phyloP scores from a whole-genome alignment of 92 coral and sea anemone species.

The Siderastrea radians region DNA sequence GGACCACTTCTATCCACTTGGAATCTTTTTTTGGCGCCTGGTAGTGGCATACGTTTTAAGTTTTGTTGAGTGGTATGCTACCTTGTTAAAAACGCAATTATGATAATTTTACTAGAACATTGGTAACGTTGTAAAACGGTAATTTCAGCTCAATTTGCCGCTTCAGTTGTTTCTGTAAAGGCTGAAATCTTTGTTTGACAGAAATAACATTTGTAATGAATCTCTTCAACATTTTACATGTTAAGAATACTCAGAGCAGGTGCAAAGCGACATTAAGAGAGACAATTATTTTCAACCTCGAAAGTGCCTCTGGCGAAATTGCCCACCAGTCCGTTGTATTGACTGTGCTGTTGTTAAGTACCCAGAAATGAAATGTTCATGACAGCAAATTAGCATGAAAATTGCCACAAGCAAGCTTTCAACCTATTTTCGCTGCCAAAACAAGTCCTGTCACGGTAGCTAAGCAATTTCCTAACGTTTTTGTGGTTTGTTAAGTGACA shows the following conservation, averaged over 20 bases:
- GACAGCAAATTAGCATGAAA: slow-evolving; percentile 35
- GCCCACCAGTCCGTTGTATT: slow-evolving; percentile 31
- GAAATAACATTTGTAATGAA: slow-evolving; percentile 28
- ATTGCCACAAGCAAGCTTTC: slow-evolving; percentile 23
- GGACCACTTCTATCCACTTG: slow-evolving; percentile 18
- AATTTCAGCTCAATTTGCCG: neutral
- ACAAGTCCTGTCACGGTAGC: neutral
- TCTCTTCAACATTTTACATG: slow-evolving; percentile 24
- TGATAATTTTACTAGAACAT: neutral
- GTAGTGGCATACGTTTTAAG: slow-evolving; percentile 13
- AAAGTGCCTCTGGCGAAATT: slow-evolving; percentile 21
- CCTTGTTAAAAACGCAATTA: neutral
- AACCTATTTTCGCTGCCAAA: neutral
- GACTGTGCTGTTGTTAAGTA: slow-evolving; percentile 27
- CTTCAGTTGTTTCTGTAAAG: neutral
- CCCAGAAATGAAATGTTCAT: slow-evolving; percentile 29
- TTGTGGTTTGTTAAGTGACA: slow-evolving; percentile 13
- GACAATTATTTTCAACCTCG: slow-evolving; percentile 31
- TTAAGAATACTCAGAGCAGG: slow-evolving; percentile 27
- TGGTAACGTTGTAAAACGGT: neutral
- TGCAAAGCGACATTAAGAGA: neutral
- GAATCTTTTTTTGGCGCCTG: slow-evolving; percentile 7
- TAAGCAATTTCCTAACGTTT: neutral
- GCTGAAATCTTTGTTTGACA: slow-evolving; percentile 2
- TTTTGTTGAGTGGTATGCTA: neutral